A percentile compares a stretch with the other conserved stretches of the same genome.
Conservation (phyloP, 2,888 invertebrate genomes). For the Amphimallon solstitiale region DNA sequence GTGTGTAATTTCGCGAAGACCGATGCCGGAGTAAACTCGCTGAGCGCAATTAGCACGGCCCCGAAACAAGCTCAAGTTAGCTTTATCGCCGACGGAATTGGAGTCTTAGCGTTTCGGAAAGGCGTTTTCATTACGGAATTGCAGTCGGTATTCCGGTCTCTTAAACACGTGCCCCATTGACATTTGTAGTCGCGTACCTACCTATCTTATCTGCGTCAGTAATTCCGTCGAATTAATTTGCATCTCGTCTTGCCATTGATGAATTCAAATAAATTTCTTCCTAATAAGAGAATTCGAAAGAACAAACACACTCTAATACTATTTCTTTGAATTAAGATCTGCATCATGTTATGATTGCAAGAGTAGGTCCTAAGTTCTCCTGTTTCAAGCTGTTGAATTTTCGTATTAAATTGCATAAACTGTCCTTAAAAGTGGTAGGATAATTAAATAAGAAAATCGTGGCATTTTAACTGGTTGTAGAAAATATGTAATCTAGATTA, state of each 20-base stretch:
- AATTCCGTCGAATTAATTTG: slow-evolving; percentile 24
- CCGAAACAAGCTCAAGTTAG: slow-evolving; percentile 50
- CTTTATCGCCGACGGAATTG: slow-evolving; percentile 53
- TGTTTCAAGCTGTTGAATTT: too few relatives aligned
- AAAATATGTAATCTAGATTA: too few relatives aligned
- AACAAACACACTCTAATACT: too few relatives aligned
- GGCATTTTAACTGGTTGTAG: too few relatives aligned
- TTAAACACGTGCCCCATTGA: not conserved
- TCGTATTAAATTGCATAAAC: too few relatives aligned
- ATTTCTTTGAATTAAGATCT: too few relatives aligned
- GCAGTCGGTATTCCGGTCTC: too few relatives aligned
- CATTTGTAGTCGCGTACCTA: not conserved
- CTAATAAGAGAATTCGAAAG: not conserved
- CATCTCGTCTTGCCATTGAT: slow-evolving; percentile 1
- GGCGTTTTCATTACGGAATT: slow-evolving; percentile 24
- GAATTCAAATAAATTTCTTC: slow-evolving; percentile 20
- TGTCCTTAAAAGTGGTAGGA: too few relatives aligned
- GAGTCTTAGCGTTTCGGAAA: slow-evolving; percentile 43
- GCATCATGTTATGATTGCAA: too few relatives aligned
- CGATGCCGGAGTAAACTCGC: not conserved
- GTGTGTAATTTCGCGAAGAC: not conserved
- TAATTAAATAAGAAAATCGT: too few relatives aligned
- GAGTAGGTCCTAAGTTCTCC: too few relatives aligned
- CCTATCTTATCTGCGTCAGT: not conserved
- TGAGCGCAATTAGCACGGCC: slow-evolving; percentile 46